Evolutionary conservation across 2,113 vertebrate genomes (phyloP).

Genomic region (Myrmecobius fasciatus): DNA sequence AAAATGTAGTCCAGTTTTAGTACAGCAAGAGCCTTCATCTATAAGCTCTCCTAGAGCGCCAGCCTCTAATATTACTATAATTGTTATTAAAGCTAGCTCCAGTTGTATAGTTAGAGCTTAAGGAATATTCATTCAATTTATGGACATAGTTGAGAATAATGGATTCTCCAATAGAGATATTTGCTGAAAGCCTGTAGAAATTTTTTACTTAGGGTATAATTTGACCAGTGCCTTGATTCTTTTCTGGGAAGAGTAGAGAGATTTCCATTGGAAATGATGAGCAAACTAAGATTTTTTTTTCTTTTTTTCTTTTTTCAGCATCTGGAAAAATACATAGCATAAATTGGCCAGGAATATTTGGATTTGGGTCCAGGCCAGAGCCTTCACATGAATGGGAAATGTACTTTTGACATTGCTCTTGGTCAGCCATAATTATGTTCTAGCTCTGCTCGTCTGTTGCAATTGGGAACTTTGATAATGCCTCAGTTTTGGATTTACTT

Average conservation of each 20-base stretch:
- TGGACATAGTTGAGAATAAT: not conserved
- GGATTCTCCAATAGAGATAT: not conserved
- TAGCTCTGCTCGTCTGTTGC: constrained; percentile 33
- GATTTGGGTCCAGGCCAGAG: constrained; percentile 28
- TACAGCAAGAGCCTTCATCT: not conserved
- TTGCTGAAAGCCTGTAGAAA: constrained; percentile 44
- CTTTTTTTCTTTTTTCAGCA: not conserved
- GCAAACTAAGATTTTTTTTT: constrained; percentile 18
- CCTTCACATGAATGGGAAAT: constrained; percentile 52
- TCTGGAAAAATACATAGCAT: constrained; percentile 56
- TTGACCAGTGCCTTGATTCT: constrained; percentile 9
- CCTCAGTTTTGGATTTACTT: constrained; percentile 51
- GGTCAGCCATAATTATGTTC: constrained; percentile 46
- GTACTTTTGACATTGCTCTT: constrained; percentile 46
- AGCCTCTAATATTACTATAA: not conserved
- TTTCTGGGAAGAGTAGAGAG: constrained; percentile 54
- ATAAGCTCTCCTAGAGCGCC: not conserved
- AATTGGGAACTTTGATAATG: constrained; percentile 53
- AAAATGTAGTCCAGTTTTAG: not conserved
- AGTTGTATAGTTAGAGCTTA: not conserved
- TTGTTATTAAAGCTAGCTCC: not conserved
- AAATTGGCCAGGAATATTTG: constrained; percentile 56
- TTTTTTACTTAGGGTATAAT: constrained; percentile 22
- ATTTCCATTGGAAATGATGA: constrained; percentile 51
- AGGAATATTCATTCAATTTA: not conserved